Percentiles rank a stretch among this genome's conserved stretches.
Conservation (phyloP, 2,888 invertebrate genomes). For the Oasisia sp. region DNA sequence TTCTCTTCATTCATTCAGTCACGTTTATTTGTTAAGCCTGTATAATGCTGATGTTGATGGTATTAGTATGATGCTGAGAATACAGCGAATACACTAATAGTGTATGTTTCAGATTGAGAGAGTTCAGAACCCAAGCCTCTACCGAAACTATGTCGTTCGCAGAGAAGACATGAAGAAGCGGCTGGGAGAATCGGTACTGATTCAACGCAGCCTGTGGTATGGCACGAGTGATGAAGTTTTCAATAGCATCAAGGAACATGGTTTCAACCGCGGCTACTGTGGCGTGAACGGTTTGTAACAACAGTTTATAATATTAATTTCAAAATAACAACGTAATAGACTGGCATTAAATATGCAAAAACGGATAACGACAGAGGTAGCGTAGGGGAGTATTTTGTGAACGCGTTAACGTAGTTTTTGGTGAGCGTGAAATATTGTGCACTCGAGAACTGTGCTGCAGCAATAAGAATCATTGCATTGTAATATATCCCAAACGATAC, state of each 20-base stretch:
- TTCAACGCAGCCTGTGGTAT: background rate
- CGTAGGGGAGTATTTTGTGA: no score
- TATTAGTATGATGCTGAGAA: background rate
- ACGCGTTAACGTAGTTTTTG: no score
- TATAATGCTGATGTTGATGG: background rate
- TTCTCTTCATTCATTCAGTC: no score
- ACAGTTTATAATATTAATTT: background rate
- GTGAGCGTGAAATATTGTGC: no score
- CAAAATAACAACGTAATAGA: background rate
- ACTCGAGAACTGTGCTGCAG: no score
- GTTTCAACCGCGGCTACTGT: background rate
- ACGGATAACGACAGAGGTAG: no score
- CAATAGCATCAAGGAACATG: background rate
- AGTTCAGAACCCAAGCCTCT: background rate
- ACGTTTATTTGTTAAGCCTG: no score
- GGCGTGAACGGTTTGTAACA: background rate
- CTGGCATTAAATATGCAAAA: no score
- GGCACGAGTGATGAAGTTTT: background rate
- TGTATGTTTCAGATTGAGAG: slow-evolving; percentile 12
- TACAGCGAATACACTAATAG: background rate
- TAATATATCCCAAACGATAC: no score
- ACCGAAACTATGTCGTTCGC: background rate
- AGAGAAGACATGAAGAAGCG: background rate
- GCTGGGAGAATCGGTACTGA: background rate
- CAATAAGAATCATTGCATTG: no score